phyloP scores from a whole-genome alignment of 1,140 invertebrate species.

The Rhopalosiphum maidis region DNA sequence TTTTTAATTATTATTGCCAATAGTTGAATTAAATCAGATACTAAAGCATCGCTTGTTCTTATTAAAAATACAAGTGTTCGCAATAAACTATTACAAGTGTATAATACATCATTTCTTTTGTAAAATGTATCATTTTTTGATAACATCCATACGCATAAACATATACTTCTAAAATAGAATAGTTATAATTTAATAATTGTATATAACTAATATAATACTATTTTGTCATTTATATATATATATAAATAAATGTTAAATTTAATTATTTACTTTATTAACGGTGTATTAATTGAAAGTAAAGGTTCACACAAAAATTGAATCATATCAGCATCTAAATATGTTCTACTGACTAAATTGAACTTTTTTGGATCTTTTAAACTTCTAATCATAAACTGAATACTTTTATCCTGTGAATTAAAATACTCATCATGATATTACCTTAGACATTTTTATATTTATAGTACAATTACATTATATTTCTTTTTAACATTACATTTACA shows the following conservation, averaged over 20 bases:
- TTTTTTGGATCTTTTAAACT: conserved; percentile 44
- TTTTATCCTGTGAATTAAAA: conserved; percentile 27
- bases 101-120: conserved; percentile 44
- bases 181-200: neutral
- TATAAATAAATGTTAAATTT: neutral
- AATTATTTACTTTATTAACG: conserved; percentile 32
- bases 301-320: conserved; percentile 55
- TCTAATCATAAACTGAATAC: conserved; percentile 41
- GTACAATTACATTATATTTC: neutral
- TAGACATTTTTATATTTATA: neutral
- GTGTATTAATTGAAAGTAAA: conserved; percentile 25
- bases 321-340: conserved; percentile 42
- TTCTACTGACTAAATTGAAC: conserved; percentile 19
- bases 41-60: conserved; percentile 6
- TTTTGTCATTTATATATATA: neutral
- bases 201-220: neutral
- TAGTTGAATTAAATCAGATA: conserved; percentile 48
- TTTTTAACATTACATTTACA: too few relatives aligned
- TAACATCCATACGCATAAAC: conserved; percentile 51
- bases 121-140: conserved; percentile 48
- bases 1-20: conserved; percentile 53
- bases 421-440: neutral
- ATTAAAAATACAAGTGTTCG: conserved; percentile 51
- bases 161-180: conserved; percentile 41
- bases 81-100: conserved; percentile 45